Conservation (phyloP, 1,140 invertebrate species). For the Aplysia californica region DNA sequence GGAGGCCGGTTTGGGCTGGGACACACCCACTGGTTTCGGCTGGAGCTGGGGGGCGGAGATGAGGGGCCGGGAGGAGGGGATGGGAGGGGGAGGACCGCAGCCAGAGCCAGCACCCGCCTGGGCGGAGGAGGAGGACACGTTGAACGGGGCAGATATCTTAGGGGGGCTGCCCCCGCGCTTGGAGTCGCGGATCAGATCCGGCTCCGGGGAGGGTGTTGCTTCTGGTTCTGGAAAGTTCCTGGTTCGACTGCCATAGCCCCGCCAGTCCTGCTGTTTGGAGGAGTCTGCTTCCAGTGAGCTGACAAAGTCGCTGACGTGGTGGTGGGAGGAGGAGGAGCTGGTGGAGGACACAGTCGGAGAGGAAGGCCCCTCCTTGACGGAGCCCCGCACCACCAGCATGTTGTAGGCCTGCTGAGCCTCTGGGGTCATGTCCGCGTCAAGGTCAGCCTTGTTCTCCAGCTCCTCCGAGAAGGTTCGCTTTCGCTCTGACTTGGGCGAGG, state of each 20-base stretch:
- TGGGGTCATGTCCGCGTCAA: conserved; percentile 51
- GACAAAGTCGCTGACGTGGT: background rate
- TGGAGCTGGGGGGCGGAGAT: conserved; percentile 27
- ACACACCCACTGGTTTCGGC: conserved; percentile 7
- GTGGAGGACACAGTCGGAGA: background rate
- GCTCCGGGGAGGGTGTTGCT: background rate
- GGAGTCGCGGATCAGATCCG: background rate
- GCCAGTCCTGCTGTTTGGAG: too few relatives aligned
- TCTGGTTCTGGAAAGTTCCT: background rate
- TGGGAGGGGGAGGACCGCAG: background rate
- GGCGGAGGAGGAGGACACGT: background rate
- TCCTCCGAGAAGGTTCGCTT: conserved; percentile 70
- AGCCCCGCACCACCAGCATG: conserved; percentile 83
- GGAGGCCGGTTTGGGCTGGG: conserved; percentile 1
- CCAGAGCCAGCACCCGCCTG: background rate
- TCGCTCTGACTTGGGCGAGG: conserved; percentile 53
- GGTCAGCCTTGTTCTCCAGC: conserved; percentile 48
- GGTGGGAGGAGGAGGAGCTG: background rate
- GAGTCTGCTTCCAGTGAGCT: too few relatives aligned
- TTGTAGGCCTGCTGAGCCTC: conserved; percentile 89
- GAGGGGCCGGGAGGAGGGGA: conserved; percentile 13
- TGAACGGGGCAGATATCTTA: background rate
- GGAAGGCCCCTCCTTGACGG: conserved; percentile 2
- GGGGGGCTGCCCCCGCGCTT: background rate
- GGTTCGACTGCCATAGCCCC: too few relatives aligned